Evolutionary conservation across 2,113 vertebrate species (phyloP), one percentile per base, ranked within the genome.

Genomic region (Pseudonaja textilis): DNA sequence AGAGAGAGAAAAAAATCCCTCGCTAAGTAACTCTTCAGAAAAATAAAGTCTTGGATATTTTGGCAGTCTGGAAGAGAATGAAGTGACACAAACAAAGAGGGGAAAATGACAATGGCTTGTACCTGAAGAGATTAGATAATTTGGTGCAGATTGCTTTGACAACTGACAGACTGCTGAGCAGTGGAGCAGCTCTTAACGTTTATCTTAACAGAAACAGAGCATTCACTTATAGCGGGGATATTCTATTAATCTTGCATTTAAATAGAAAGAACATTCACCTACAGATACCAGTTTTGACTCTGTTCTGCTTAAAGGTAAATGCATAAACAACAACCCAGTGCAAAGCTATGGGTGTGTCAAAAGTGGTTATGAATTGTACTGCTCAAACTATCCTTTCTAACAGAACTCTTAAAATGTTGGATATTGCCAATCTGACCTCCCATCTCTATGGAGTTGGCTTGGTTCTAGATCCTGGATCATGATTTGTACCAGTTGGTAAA

Each of bases 281-380:
- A 23, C 94, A 96, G 96, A 96, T 96, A 96, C 45, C 55, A 92
- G 92, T 94, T 94, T 92, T 93, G 92, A 95, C 91, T 87, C 92
- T 90, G 88, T 96, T 95, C 95, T 11, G 0, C 81, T 23, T 93
- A 96, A 96, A 97, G 97, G 97, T 97, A 97, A 81, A 42, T 42
- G 34, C 18, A 42, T 42, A 42, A 42, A 81, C 34, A 42, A 42
- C 7, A 42, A 81, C 34, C 20, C 34, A 22, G 18, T 34, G 34
- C 34, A 42, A 42, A 42, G 20, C 42, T 34, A 5, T 39, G 6
- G 34, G 7, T 20, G 34, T 39, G 16, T 39, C 34, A 20, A 81
- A 81, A 3, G 69, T 20, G 34, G 69, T 39, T 74, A 34, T 39
- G 69, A 74, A 74, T 34, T 74, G 69, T 74, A 20, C 2, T 6